These are phyloP conservation scores for Drosophila cardini DNA, from an alignment of 1,140 invertebrate genomes.

Conservation along the genomic window DNA sequence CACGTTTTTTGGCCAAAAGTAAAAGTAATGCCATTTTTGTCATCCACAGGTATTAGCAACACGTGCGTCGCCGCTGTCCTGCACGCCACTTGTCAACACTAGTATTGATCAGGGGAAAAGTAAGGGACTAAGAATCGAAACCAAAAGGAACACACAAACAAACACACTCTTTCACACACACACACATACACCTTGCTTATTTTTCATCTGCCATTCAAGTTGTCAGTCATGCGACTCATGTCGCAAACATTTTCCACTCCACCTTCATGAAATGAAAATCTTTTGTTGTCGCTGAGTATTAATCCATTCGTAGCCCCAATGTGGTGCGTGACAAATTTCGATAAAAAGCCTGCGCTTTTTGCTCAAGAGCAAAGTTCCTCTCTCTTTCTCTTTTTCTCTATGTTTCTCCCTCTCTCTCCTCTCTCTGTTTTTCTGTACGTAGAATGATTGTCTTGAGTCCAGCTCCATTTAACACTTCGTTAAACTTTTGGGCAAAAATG, in stretches of 20 bases:
- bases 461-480: constrained; percentile 77
- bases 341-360: constrained; percentile 64
- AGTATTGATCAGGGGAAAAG: constrained; percentile 22
- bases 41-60: constrained; percentile 76
- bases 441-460: constrained; percentile 20
- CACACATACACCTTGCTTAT: no score
- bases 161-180: no score
- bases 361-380: no score
- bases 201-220: constrained; percentile 16
- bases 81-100: constrained; percentile 49
- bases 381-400: not conserved
- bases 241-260: constrained; percentile 68
- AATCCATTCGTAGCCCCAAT: constrained; percentile 62
- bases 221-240: constrained; percentile 79
- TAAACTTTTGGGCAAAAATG: constrained; percentile 62
- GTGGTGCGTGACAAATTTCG: constrained; percentile 78
- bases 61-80: constrained; percentile 51
- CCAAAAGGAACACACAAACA: constrained; percentile 2
- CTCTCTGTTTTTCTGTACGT: not conserved
- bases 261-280: constrained; percentile 67
- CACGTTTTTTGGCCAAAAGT: constrained; percentile 53
- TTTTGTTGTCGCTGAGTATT: constrained; percentile 68
- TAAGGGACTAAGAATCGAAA: constrained; percentile 14
- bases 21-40: constrained; percentile 75
- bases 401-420: not conserved